Percentiles rank a stretch among this genome's conserved stretches.
Evolutionary conservation across 2,888 invertebrate species (phyloP).

Genomic region (Hydraecia micacea): DNA sequence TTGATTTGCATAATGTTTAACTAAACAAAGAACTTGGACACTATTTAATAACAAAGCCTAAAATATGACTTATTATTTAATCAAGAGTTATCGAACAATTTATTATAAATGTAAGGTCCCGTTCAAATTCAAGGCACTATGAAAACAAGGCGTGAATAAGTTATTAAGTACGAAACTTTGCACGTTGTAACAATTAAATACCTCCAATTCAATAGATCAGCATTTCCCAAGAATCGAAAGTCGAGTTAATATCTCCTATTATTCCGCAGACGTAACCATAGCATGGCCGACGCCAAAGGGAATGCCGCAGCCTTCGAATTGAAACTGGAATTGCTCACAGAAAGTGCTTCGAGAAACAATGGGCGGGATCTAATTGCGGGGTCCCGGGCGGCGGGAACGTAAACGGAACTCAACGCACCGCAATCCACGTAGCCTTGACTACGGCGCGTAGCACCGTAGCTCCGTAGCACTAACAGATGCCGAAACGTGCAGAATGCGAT

Average conservation of each 20-base stretch:
- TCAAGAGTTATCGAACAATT: conserved; percentile 17
- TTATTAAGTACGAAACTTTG: conserved; percentile 50
- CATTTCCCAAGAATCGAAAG: conserved; percentile 57
- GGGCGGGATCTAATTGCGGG: conserved; percentile 71
- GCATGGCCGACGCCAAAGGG: conserved; percentile 68
- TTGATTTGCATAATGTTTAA: background rate
- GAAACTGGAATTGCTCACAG: conserved; percentile 78
- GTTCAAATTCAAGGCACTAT: conserved; percentile 30
- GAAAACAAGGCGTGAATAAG: conserved; percentile 44
- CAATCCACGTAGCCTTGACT: conserved; percentile 66
- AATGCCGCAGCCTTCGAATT: conserved; percentile 70
- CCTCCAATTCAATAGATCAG: conserved; percentile 50
- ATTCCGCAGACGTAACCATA: conserved; percentile 59
- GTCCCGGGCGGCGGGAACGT: conserved; percentile 67
- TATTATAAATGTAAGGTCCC: conserved; percentile 6
- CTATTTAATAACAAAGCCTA: background rate
- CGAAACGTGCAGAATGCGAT: conserved; percentile 60
- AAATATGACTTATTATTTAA: conserved; percentile 1
- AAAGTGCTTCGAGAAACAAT: conserved; percentile 81
- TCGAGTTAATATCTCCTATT: conserved; percentile 61
- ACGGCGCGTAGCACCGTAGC: conserved; percentile 63
- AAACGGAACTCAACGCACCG: conserved; percentile 72
- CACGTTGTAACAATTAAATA: conserved; percentile 49
- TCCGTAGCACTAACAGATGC: conserved; percentile 50
- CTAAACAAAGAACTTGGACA: background rate